Base-by-base conservation (phyloP, 2,113 vertebrate species). In the Cyrtonyx montezumae region DNA sequence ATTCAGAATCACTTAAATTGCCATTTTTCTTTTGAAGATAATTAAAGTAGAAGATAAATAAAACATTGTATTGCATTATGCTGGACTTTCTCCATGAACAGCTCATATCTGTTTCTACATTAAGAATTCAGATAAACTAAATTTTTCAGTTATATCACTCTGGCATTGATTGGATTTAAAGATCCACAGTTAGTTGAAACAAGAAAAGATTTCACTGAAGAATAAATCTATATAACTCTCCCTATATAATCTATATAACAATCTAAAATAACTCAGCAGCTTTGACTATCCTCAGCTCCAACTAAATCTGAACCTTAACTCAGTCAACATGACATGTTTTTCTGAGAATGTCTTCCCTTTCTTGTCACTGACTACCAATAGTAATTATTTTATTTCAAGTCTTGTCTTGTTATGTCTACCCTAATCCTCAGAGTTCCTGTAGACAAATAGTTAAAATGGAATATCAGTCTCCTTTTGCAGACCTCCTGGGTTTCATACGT, bases 51-150 rank as follows among this genome's bases (percentile, higher is more conserved):
- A 63, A 36, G 3, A 83, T 79, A 94, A 94, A 95, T 48, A 86
- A 84, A 87, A 69, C 2, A 5, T 43, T 7, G 11, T 23, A 67
- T 40, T n/a, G 6, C 28, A 36, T 70, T 45, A 62, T 42, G 83
- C 58, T 92, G 18, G 43, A 87, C 25, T 83, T 55, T 92, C 36
- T 87, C 68, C 37, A 62, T 58, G 79, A 93, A 66, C 4, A 86
- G 43, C 80, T 91, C n/a, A 43, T 71, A 90, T 46, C 23, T 65
- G 70, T 51, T 93, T 74, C 46, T 80, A 34, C 32, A 59, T 80
- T 71, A 90, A 55, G 25, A n/a, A 74, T 56, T 91, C 42, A 77
- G 65, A 77, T 88, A 88, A 92, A 69, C 63, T 74, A 48, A 87
- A 69, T 26, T 17, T 62, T 79, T 63, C 53, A 70, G 22, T 46